Conservation (phyloP, 37 sponge, comb jelly and placozoan genomes). For the Hexactinellida sp. region DNA sequence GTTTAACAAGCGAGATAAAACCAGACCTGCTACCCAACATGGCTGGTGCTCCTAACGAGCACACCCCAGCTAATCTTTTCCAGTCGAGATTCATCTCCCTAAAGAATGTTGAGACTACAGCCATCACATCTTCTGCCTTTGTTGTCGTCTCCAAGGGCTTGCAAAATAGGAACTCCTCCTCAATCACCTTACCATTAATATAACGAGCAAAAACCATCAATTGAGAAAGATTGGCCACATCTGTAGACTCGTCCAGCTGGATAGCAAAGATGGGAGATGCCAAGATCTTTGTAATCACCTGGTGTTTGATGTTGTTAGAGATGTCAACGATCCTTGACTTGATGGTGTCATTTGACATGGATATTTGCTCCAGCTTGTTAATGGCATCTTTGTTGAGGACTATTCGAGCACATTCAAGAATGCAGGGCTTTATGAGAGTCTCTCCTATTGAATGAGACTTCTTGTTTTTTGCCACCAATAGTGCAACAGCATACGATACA, state of each 20-base stretch:
- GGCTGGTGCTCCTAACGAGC: neutral
- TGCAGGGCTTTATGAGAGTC: no score
- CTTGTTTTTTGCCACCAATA: neutral
- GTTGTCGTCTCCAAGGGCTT: neutral
- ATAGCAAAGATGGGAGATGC: neutral
- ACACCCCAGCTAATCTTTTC: neutral
- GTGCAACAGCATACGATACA: neutral
- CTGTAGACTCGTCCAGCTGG: neutral
- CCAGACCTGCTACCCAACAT: neutral
- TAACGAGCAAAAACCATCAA: neutral
- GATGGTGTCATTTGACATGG: neutral
- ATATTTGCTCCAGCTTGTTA: neutral
- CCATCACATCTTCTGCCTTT: neutral
- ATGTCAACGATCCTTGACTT: no score
- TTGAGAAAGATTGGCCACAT: no score
- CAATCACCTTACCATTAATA: neutral
- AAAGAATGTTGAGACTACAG: neutral
- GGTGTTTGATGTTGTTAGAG: neutral
- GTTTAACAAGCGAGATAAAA: neutral
- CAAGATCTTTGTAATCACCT: neutral
- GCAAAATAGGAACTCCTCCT: neutral
- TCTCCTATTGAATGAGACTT: neutral
- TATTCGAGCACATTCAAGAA: neutral
- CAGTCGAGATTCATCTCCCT: neutral
- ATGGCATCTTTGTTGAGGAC: neutral